Evolutionary conservation across 2,888 invertebrate genomes (phyloP).

Genomic region (Hypomecis punctinalis): DNA sequence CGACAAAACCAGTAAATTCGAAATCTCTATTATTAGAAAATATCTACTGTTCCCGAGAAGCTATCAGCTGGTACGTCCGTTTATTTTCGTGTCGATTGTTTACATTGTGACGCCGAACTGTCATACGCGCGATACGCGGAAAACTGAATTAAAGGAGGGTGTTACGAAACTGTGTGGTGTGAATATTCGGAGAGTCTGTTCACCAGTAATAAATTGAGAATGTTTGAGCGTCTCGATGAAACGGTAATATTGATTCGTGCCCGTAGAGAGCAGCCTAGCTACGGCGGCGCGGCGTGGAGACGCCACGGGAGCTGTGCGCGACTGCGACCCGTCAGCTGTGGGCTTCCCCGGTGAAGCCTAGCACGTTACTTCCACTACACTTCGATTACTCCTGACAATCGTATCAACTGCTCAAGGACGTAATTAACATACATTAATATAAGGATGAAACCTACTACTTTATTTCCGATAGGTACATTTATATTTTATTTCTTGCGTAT

Average conservation of each 20-base stretch:
- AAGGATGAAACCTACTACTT: background rate
- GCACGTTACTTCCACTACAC: constrained; percentile 45
- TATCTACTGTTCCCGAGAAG: constrained; percentile 52
- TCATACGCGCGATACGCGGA: constrained; percentile 41
- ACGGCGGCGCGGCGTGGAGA: constrained; percentile 56
- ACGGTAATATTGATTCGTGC: constrained; percentile 69
- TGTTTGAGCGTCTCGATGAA: constrained; percentile 52
- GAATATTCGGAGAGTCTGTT: background rate
- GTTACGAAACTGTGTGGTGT: background rate
- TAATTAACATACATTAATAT: background rate
- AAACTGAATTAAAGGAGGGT: constrained; percentile 25
- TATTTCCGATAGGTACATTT: no score
- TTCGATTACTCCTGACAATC: constrained; percentile 28
- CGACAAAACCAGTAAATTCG: constrained; percentile 19
- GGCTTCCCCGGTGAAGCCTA: constrained; percentile 59
- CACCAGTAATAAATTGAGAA: constrained; percentile 52
- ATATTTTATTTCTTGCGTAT: no score
- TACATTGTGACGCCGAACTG: constrained; percentile 51
- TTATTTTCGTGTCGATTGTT: constrained; percentile 57
- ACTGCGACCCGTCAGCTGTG: constrained; percentile 60
- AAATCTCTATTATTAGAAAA: constrained; percentile 39
- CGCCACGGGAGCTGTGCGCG: constrained; percentile 70
- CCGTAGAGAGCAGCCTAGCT: constrained; percentile 50
- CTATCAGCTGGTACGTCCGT: constrained; percentile 58
- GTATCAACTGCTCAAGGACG: background rate